Evolutionary conservation across 2,113 vertebrate genomes (phyloP).

Genomic region (Sciurus niger): DNA sequence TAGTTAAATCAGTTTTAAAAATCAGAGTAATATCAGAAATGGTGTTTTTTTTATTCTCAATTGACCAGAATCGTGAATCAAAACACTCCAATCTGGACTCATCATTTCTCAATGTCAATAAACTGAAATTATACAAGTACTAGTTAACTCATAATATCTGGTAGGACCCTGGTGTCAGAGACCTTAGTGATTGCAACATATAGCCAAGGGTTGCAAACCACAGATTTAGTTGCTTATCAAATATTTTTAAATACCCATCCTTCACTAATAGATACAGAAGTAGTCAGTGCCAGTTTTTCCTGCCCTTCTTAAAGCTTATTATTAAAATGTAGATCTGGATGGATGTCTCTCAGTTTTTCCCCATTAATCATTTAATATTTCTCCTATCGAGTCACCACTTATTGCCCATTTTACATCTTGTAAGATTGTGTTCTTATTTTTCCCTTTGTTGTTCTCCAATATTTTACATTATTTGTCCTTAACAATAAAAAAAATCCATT

Average conservation of each 20-base stretch:
- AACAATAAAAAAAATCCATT: background rate
- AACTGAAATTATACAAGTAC: background rate
- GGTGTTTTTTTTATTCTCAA: background rate
- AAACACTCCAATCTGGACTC: background rate
- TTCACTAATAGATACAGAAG: background rate
- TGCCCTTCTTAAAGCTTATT: background rate
- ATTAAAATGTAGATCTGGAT: background rate
- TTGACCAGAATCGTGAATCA: background rate
- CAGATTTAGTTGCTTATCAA: background rate
- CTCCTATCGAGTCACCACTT: background rate
- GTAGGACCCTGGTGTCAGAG: background rate
- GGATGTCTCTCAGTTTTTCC: background rate
- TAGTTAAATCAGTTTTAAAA: background rate
- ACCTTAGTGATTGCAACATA: background rate
- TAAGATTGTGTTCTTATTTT: background rate
- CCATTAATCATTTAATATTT: background rate
- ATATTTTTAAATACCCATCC: background rate
- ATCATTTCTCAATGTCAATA: background rate
- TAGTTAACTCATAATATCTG: background rate
- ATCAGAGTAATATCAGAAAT: conserved; percentile 10
- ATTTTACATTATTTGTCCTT: background rate
- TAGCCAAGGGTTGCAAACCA: background rate
- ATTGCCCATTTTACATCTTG: background rate
- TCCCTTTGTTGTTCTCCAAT: background rate
- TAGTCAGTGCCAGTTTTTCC: background rate